phyloP scores from a whole-genome alignment of 1,140 invertebrate genomes.

The Gonatopus flavifemur region DNA sequence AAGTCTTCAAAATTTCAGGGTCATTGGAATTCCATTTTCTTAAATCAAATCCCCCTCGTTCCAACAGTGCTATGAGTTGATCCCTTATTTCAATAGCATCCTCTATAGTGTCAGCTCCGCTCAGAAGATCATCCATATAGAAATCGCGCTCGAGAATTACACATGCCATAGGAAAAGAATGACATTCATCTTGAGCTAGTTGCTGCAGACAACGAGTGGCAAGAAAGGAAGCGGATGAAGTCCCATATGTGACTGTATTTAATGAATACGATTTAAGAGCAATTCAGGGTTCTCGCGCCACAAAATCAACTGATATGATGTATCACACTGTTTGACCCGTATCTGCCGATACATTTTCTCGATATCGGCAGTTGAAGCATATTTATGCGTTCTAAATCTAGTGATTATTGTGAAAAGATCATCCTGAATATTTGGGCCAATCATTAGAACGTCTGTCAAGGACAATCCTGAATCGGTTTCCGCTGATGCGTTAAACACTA shows the following conservation, averaged over 20 bases:
- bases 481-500: neutral
- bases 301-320: neutral
- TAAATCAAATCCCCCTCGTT: neutral
- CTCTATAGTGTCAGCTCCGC: neutral
- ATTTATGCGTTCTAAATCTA: neutral
- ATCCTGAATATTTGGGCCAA: neutral
- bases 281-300: neutral
- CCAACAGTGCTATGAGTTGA: neutral
- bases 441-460: neutral
- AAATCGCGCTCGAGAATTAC: neutral
- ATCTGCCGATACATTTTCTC: conserved; percentile 1
- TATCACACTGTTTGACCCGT: neutral
- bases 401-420: neutral
- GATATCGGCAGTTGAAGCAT: neutral
- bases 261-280: neutral
- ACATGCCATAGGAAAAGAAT: neutral
- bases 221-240: neutral
- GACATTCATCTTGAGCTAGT: conserved; percentile 1
- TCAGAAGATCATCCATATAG: neutral
- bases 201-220: too few relatives aligned
- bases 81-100: neutral
- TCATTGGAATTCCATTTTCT: neutral
- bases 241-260: neutral
- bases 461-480: neutral
- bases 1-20: neutral